Conservation (phyloP, 2,888 invertebrate genomes). For the Embidobia sp. region DNA sequence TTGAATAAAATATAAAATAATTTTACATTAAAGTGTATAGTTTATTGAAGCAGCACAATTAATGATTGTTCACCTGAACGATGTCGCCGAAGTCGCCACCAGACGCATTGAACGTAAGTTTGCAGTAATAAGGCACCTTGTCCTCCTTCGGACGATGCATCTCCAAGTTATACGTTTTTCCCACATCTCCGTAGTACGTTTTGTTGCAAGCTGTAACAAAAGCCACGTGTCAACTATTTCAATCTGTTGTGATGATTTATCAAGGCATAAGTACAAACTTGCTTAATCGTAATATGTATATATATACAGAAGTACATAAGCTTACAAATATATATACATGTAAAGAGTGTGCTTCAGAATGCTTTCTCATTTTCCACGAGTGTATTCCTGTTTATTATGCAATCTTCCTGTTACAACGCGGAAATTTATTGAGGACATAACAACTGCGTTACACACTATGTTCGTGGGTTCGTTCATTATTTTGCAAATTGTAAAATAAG, state of each 20-base stretch:
- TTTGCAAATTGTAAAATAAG: no score
- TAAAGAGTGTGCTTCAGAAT: conserved; percentile 17
- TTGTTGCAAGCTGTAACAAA: conserved; percentile 90
- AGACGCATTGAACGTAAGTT: conserved; percentile 92
- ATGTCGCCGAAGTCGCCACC: conserved; percentile 92
- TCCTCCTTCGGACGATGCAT: conserved; percentile 93
- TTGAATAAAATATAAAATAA: not conserved
- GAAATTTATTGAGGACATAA: conserved; percentile 26
- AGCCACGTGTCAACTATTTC: conserved; percentile 55
- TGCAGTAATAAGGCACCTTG: conserved; percentile 92
- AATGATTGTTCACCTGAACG: conserved; percentile 88
- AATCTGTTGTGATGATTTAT: conserved; percentile 66
- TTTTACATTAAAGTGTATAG: no score
- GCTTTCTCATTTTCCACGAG: conserved; percentile 57
- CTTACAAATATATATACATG: not conserved
- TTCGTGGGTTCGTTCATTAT: no score
- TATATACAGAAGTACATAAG: no score
- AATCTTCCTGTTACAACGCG: conserved; percentile 25
- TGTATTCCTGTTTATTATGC: conserved; percentile 35
- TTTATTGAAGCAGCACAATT: no score
- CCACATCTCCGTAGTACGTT: conserved; percentile 94
- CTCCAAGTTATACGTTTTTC: conserved; percentile 92
- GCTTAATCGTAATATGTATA: no score
- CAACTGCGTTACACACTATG: conserved; percentile 15
- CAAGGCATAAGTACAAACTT: conserved; percentile 40